A percentile compares a stretch with the other conserved stretches of the same genome.
Conservation (phyloP, 2,797 vertebrate species). For the Threskiornis aethiopicus region DNA sequence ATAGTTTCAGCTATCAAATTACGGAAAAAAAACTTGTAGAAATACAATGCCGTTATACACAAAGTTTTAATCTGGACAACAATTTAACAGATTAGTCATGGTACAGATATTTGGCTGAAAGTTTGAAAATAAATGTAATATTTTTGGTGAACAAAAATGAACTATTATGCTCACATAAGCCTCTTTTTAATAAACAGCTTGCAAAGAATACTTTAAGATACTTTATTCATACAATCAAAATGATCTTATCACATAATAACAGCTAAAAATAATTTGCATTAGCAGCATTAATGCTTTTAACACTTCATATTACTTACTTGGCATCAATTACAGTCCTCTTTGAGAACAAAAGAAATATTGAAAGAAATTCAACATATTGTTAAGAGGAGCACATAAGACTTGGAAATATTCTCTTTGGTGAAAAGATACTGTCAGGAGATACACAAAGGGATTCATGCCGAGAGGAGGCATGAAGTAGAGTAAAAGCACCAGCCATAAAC, state of each 20-base stretch:
- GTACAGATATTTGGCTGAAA: background rate
- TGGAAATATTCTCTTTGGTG: background rate
- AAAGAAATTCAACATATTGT: background rate
- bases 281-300: background rate
- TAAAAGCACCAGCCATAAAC: background rate
- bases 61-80: background rate
- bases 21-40: background rate
- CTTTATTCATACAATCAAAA: background rate
- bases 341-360: background rate
- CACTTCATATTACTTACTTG: background rate
- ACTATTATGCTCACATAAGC: background rate
- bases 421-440: background rate
- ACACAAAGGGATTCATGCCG: background rate
- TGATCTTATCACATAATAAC: background rate
- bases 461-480: background rate
- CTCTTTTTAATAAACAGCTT: background rate
- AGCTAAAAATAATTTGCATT: background rate
- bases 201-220: background rate
- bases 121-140: background rate
- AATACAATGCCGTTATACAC: background rate
- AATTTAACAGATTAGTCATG: background rate
- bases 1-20: constrained; percentile 18
- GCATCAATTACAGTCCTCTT: background rate
- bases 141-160: background rate
- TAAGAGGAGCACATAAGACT: background rate